phyloP scores from a whole-genome alignment of 2,797 vertebrate genomes.

The Onychomys arenicola region DNA sequence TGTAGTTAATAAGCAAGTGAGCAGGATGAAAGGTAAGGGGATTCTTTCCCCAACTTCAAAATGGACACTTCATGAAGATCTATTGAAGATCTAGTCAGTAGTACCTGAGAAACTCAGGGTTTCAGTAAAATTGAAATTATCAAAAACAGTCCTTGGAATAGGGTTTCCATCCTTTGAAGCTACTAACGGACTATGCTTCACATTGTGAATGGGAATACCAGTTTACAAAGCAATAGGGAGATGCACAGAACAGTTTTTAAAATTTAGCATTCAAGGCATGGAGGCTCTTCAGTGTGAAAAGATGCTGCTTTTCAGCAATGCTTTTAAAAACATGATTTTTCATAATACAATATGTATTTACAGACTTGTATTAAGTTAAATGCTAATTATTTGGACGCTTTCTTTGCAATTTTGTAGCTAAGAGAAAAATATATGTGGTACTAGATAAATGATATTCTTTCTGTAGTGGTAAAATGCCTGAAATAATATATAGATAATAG shows the following conservation, averaged over 20 bases:
- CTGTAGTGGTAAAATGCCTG: background rate
- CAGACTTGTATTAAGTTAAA: slow-evolving; percentile 28
- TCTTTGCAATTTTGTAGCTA: background rate
- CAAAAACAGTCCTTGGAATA: background rate
- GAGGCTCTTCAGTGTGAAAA: background rate
- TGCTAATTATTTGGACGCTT: slow-evolving; percentile 40
- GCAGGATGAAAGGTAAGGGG: background rate
- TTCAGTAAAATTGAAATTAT: slow-evolving; percentile 14
- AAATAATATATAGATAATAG: background rate
- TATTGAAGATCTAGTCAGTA: background rate
- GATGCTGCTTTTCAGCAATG: background rate
- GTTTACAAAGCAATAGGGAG: background rate
- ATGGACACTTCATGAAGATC: background rate
- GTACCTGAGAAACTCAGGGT: background rate
- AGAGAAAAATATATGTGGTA: background rate
- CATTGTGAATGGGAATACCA: background rate
- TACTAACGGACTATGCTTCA: background rate
- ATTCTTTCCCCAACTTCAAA: background rate
- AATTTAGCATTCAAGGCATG: background rate
- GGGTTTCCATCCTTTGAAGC: background rate
- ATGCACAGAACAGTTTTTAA: background rate
- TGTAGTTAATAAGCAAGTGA: background rate
- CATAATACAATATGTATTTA: background rate
- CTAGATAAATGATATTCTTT: slow-evolving; percentile 2
- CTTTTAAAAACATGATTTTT: background rate